Evolutionary conservation across 2,888 invertebrate genomes (phyloP).

Genomic region (Flexamia atlantica): DNA sequence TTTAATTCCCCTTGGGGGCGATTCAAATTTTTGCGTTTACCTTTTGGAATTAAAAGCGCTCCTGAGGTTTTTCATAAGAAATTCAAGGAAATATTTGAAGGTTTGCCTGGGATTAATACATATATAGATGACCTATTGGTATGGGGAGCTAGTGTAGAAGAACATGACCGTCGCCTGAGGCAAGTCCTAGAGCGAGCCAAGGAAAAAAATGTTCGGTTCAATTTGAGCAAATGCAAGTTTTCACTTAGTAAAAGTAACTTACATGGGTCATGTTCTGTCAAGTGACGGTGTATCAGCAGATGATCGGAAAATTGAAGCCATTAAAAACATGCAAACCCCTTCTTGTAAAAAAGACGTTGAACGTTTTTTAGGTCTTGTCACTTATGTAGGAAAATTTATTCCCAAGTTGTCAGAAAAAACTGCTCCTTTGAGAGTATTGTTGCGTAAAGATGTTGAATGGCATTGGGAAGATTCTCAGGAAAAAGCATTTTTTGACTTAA

Average conservation of each 20-base stretch:
- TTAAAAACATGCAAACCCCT: slow-evolving; percentile 68
- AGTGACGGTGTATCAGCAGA: slow-evolving; percentile 66
- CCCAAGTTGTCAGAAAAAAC: no score
- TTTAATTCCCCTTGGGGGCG: slow-evolving; percentile 19
- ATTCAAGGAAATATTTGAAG: neutral
- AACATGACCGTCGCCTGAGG: neutral
- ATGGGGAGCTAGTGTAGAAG: neutral
- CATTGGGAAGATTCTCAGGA: no score
- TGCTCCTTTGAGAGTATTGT: no score
- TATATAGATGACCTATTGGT: slow-evolving; percentile 28
- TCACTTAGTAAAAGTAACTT: neutral
- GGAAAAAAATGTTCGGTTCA: neutral
- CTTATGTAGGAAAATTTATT: no score
- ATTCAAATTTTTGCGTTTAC: neutral
- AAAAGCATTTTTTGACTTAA: no score
- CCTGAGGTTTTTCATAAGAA: slow-evolving; percentile 17
- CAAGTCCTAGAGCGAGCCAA: slow-evolving; percentile 29
- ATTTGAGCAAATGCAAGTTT: slow-evolving; percentile 9
- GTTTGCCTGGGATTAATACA: neutral
- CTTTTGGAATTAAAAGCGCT: neutral
- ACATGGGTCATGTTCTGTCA: slow-evolving; percentile 30
- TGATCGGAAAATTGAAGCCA: slow-evolving; percentile 68
- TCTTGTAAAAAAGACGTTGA: slow-evolving; percentile 69
- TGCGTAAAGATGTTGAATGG: no score
- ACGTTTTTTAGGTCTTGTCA: slow-evolving; percentile 70